phyloP scores from a whole-genome alignment of 2,113 vertebrate genomes.

The Laticauda laticaudata region DNA sequence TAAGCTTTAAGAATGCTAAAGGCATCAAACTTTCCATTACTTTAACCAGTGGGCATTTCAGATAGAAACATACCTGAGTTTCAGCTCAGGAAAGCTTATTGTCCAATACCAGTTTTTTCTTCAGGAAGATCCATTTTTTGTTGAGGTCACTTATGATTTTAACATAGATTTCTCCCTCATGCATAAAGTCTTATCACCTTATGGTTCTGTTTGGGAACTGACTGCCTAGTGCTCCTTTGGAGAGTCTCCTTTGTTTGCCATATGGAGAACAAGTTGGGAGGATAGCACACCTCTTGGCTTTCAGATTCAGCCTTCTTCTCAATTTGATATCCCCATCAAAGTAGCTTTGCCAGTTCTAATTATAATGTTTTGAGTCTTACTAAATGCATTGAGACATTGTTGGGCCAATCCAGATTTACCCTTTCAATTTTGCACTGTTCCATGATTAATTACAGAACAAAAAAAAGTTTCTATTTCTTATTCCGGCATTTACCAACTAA shows the following conservation, averaged over 20 bases:
- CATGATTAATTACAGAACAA: background rate
- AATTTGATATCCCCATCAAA: background rate
- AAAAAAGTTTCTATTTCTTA: background rate
- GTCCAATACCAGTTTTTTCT: background rate
- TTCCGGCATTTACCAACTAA: background rate
- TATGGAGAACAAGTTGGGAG: background rate
- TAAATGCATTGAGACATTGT: background rate
- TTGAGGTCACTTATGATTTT: background rate
- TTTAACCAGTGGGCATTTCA: background rate
- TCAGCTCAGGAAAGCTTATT: background rate
- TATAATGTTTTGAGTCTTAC: background rate
- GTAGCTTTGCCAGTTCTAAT: background rate
- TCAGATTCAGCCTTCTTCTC: background rate
- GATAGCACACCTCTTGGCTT: background rate
- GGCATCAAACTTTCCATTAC: background rate
- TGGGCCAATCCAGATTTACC: background rate
- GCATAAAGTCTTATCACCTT: background rate
- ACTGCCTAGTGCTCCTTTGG: background rate
- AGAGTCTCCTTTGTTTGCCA: background rate
- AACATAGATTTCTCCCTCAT: background rate
- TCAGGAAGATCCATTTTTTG: background rate
- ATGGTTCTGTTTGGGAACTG: background rate
- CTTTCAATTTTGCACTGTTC: background rate
- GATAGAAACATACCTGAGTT: background rate
- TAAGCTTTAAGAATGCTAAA: background rate